Evolutionary conservation across 2,797 vertebrate species (phyloP), one percentile per base, ranked within the genome.

Genomic region (Bryconaethiops microstoma): DNA sequence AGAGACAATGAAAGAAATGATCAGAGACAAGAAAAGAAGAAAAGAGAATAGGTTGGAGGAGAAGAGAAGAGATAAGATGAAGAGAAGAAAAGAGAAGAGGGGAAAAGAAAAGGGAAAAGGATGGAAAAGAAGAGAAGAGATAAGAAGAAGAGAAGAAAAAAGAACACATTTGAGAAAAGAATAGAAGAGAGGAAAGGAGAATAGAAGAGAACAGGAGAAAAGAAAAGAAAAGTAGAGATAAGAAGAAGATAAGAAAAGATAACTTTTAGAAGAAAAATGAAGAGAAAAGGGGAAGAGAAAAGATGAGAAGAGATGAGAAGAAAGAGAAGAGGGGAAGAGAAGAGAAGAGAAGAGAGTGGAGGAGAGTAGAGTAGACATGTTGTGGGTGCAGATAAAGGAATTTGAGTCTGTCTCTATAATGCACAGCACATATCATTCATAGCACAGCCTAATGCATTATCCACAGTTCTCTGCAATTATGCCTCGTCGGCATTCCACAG

Each of bases 401-500:
- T 84, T 80, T 67, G 65, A 82, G 82, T 79, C 79, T 35, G 82
- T 68, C 78, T 82, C 70, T 81, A 81, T 84, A 83, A 64, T 80
- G 71, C 81, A 83, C 79, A 77, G 82, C 87, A 85, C 79, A 84
- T 86, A 90, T 90, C 88, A 90, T 80, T 89, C 80, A 76, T 76
- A 84, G 82, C 63, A 50, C 75, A 82, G 85, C 78, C 63, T 89
- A 90, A 89, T 86, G 90, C 85, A 90, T 88, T 81, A 83, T 79
- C 81, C 74, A 82, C 77, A 86, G 74, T 80, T 79, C 80, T 84
- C 77, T 16, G 39, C 82, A 86, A 85, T 86, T 88, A 85, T 88
- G 86, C 87, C 83, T 76, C 52, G 83, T 86, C 77, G 80, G 84
- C 83, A 88, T 86, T 84, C 76, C 55, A 19, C 77, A 79, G 42